Percentiles rank a stretch among this genome's conserved stretches.
Evolutionary conservation across 2,888 invertebrate genomes (phyloP).

Genomic region (Tridacna crocea): DNA sequence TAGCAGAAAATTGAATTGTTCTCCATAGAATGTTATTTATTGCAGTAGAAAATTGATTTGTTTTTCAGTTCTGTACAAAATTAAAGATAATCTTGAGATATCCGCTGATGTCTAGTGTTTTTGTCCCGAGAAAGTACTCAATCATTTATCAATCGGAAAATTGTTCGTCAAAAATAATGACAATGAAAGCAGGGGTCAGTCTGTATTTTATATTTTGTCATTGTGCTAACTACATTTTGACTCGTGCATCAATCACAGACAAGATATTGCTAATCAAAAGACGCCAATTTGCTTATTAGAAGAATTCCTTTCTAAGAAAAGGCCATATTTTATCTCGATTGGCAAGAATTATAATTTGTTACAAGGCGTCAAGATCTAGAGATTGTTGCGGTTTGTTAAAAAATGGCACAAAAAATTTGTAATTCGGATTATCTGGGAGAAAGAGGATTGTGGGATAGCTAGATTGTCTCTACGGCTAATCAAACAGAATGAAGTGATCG

Average conservation of each 20-base stretch:
- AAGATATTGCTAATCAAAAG: constrained; percentile 46
- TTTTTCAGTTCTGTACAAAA: too few species aligned
- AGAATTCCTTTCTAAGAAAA: constrained; percentile 11
- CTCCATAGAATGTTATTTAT: too few species aligned
- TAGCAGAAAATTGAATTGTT: too few species aligned
- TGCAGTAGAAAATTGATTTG: too few species aligned
- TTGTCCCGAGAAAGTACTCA: not conserved
- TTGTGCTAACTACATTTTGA: constrained; percentile 61
- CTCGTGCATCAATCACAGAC: constrained; percentile 51
- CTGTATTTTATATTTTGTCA: constrained; percentile 53
- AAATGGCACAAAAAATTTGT: constrained; percentile 22
- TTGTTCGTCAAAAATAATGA: constrained; percentile 29
- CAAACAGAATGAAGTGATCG: constrained; percentile 18
- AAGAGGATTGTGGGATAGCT: constrained; percentile 44
- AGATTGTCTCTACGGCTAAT: constrained; percentile 44
- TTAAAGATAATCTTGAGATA: not conserved
- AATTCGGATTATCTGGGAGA: constrained; percentile 51
- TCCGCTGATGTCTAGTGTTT: not conserved
- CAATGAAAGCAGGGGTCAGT: constrained; percentile 21
- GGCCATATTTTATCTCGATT: constrained; percentile 23
- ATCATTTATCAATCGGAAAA: constrained; percentile 13
- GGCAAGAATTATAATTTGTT: constrained; percentile 21
- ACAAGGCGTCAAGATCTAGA: constrained; percentile 31
- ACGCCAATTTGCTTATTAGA: constrained; percentile 32
- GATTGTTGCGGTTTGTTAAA: constrained; percentile 31